These are phyloP conservation scores for Nothura maculosa DNA, from an alignment of 2,797 vertebrate species.

Conservation along the genomic window DNA sequence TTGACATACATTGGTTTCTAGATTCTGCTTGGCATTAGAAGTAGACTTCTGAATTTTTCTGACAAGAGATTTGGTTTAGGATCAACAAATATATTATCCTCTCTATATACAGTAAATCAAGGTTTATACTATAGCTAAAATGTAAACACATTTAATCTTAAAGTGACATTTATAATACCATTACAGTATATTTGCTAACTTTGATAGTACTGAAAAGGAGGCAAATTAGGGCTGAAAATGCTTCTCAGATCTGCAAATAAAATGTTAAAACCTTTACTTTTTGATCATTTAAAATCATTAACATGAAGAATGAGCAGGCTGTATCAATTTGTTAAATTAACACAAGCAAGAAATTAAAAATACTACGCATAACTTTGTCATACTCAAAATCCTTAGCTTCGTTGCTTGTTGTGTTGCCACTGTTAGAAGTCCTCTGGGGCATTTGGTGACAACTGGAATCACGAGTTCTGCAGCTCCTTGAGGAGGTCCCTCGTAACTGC, in stretches of 20 bases:
- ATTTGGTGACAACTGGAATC: background rate
- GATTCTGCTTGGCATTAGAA: slow-evolving; percentile 18
- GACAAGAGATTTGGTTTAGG: slow-evolving; percentile 34
- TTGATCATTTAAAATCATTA: background rate
- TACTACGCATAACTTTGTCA: background rate
- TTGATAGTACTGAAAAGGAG: background rate
- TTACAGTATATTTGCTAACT: background rate
- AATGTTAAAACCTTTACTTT: background rate
- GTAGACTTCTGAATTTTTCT: slow-evolving; percentile 42
- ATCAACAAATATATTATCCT: slow-evolving; percentile 19
- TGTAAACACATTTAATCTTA: background rate
- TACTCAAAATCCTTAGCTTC: slow-evolving; percentile 31
- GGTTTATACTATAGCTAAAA: slow-evolving; percentile 4
- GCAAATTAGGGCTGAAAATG: background rate
- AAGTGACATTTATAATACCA: background rate
- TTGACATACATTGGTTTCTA: background rate
- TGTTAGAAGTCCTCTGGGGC: background rate
- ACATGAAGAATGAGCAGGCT: background rate
- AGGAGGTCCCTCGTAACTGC: background rate
- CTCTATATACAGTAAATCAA: background rate
- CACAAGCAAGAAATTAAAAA: background rate
- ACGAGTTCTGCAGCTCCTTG: background rate
- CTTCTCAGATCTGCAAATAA: background rate
- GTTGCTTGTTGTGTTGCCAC: background rate
- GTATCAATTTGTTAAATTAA: background rate